Base-by-base conservation (phyloP, 2,797 vertebrate species). In the Pseudotriccus pelzelni region DNA sequence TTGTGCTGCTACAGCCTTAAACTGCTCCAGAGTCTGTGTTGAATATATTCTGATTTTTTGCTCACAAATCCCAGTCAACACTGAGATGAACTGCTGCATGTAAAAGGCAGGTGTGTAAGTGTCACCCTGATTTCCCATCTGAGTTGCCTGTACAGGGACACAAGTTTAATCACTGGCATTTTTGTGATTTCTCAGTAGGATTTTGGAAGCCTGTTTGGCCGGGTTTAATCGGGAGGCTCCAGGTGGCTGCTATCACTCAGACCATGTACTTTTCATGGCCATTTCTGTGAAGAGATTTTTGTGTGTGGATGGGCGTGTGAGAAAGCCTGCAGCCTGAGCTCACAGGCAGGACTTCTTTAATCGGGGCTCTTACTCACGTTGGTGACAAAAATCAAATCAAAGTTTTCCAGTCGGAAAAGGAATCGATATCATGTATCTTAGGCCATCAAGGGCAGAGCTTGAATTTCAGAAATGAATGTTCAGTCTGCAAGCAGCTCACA, bases 251-350 rank as follows among this genome's bases (percentile, higher is more conserved):
- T 80, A 2, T 80, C 8, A 2, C 53, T 87, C 0, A 1, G 30
- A 32, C 34, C 47, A 12, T 37, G 58, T 12, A 28, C 36, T 89
- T 93, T 50, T 62, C 67, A 82, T 25, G 75, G 64, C 27, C 30
- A 2, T 81, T 84, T 81, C 73, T 90, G 52, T 32, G 58, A 91
- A 67, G 24, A 74, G n/a, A 34, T 49, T 70, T 80, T 2, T 74
- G 39, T 68, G 25, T 59, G 34, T 63, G 69, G 36, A 78, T 0
- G 0, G 4, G 3, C 21, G 2, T 0, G 0, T 68, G 84, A 87
- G 79, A 93, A 81, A 69, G 36, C 7, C 46, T 67, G 50, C 67
- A 78, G 73, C 74, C 75, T 34, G 72, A 59, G 32, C 22, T 92
- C 72, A 47, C 9, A 37, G 62, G 3, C 10, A 28, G 62, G 59